Evolutionary conservation across 2,113 vertebrate genomes (phyloP), one percentile per base, ranked within the genome.

Genomic region (Proteles cristata): DNA sequence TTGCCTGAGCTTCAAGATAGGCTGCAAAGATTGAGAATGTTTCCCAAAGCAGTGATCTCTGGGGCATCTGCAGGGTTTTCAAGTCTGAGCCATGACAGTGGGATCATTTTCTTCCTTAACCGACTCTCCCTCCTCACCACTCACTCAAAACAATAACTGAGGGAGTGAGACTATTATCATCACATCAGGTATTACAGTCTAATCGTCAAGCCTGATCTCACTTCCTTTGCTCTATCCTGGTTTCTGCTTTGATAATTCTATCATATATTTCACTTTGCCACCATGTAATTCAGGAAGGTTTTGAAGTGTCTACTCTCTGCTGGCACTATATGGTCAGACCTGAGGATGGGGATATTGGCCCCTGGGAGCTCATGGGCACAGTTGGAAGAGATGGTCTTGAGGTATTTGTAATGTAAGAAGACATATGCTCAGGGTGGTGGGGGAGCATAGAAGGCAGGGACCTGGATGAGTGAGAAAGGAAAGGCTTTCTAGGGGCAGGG

Each of bases 331-430:
- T 61, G 58, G 2, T 74, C 26, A 2, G 2, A 43, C 2, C 10
- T 19, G 15, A 35, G 31, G 8, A 26, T 69, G 11, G 2, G 31
- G 17, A 21, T 1, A 17, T 21, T 23, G 50, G 17, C 28, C 21
- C 11, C 16, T 0, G 12, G 25, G 7, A 39, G 14, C 25, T 76
- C 12, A 2, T 0, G 23, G 26, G 3, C 19, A 1, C 45, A 68
- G 1, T 9, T 81, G 39, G n/a, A 71, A 86, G 11, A 17, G 43
- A 10, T 2, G 3, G 0, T 10, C 9, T 1, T 63, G 25, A 48
- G 17, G 1, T 4, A 7, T n/a, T 81, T 61, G 33, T 80, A 14
- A 25, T 39, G 35, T 23, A 61, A 39, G 1, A 15, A 2, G 2
- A 12, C 26, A 11, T 4, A 33, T 71, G 1, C 8, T 73, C 6